Evolutionary conservation across 2,797 vertebrate species (phyloP).

Genomic region (Emydoidea blandingii): DNA sequence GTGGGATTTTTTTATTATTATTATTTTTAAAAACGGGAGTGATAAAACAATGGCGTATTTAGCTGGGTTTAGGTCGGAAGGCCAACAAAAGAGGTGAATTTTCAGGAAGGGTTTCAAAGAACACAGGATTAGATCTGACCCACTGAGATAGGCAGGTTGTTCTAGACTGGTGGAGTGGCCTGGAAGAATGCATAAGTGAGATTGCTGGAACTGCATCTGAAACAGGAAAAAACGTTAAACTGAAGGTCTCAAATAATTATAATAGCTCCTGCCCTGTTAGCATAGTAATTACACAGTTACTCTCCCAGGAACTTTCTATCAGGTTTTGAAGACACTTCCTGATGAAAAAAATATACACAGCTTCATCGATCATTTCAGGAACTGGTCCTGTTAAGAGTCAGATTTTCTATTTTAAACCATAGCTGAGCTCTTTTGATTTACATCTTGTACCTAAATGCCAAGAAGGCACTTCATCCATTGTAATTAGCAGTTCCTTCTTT

Average conservation of each 20-base stretch:
- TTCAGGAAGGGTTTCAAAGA: background rate
- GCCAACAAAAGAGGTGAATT: background rate
- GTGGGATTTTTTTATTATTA: background rate
- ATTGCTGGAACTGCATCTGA: background rate
- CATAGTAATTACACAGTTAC: background rate
- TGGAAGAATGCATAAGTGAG: background rate
- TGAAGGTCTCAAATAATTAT: background rate
- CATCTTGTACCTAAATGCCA: background rate
- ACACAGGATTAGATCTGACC: background rate
- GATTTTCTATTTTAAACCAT: conserved; percentile 6
- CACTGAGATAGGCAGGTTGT: background rate
- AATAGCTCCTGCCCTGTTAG: background rate
- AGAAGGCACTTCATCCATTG: background rate
- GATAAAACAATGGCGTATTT: background rate
- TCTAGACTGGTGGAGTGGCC: background rate
- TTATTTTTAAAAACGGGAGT: background rate
- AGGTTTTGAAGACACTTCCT: background rate
- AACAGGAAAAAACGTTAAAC: background rate
- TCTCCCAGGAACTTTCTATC: background rate
- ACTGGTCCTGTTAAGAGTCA: background rate
- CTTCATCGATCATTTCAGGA: background rate
- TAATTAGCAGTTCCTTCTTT: background rate
- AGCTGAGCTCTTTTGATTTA: background rate
- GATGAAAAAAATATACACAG: background rate
- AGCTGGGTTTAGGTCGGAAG: background rate